Evolutionary conservation across 2,113 vertebrate genomes (phyloP), one percentile per base, ranked within the genome.

Genomic region (Galbula dea): DNA sequence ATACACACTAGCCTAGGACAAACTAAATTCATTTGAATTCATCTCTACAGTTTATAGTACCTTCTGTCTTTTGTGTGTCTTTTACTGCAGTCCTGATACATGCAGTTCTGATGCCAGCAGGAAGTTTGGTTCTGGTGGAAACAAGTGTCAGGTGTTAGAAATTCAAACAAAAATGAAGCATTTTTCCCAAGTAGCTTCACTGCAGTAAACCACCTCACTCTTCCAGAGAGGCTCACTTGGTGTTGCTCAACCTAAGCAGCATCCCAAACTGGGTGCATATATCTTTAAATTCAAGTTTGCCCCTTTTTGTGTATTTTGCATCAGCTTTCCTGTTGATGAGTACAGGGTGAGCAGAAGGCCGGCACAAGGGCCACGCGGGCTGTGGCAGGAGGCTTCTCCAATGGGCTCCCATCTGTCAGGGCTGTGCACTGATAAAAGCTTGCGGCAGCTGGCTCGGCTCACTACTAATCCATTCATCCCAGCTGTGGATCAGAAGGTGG

Each of bases 321-420:
- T 87, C 72, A 8, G 21, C 37, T 92, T 67, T 14, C 6, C 18
- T 55, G 77, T 77, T 37, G 18, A 57, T 1, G 23, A 71, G 77
- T 12, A 34, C 29, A 7, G 74, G 61, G 87, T 66, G 93, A 97
- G 86, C 96, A 97, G 95, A 96, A 96, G 98, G 97, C 98, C 85
- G 81, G 95, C 32, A 73, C 81, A 61, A 94, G 85, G 94, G 95
- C 97, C 95, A 6, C 83, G 87, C 95, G 79, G 94, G 90, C 95
- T 90, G 94, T 95, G 80, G 72, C 96, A 63, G 96, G 96, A 90
- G 94, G 94, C 97, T 96, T 96, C 97, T 97, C 91, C 95, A 97
- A 89, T 82, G 93, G 96, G 89, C 92, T 96, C 95, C 98, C 98
- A 98, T 98, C 98, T 98, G 98, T 98, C 93, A 73, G 97, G 97